Conservation (phyloP, 2,113 vertebrate species). For the Ceyx margarethae region DNA sequence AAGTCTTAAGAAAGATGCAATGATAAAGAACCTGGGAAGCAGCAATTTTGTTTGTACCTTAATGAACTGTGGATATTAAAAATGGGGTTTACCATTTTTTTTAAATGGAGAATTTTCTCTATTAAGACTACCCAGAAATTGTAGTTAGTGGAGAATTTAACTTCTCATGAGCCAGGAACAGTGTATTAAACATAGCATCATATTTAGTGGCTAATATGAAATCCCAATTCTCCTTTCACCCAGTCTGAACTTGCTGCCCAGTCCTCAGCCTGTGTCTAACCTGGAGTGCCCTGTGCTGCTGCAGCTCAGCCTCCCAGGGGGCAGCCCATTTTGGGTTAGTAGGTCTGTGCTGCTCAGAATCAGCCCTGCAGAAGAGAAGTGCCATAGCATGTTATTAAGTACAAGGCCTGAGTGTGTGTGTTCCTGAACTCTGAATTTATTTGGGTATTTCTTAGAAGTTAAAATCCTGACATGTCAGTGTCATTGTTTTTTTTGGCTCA, state of each 20-base stretch:
- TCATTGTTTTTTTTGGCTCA: constrained; percentile 2
- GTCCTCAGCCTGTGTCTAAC: neutral
- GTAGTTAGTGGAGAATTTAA: neutral
- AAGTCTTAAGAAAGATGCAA: neutral
- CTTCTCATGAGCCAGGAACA: neutral
- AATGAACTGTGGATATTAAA: neutral
- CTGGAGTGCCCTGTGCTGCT: neutral
- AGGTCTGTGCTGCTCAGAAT: neutral
- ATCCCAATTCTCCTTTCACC: neutral
- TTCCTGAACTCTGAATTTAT: neutral
- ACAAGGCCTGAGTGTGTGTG: neutral
- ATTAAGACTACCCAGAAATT: neutral
- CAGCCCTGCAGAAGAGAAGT: neutral
- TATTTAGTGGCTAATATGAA: neutral
- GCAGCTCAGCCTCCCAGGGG: neutral
- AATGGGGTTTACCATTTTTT: neutral
- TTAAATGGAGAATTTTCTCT: neutral
- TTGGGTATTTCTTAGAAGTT: neutral
- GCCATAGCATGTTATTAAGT: neutral
- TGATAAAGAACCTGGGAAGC: neutral
- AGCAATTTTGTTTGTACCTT: neutral
- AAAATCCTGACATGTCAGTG: constrained; percentile 10
- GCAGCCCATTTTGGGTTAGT: neutral
- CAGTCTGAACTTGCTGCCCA: neutral
- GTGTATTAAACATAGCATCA: neutral